A percentile compares a stretch with the other conserved stretches of the same genome.
Evolutionary conservation across 2,113 vertebrate species (phyloP).

Genomic region (Cyprinodon tularosa): DNA sequence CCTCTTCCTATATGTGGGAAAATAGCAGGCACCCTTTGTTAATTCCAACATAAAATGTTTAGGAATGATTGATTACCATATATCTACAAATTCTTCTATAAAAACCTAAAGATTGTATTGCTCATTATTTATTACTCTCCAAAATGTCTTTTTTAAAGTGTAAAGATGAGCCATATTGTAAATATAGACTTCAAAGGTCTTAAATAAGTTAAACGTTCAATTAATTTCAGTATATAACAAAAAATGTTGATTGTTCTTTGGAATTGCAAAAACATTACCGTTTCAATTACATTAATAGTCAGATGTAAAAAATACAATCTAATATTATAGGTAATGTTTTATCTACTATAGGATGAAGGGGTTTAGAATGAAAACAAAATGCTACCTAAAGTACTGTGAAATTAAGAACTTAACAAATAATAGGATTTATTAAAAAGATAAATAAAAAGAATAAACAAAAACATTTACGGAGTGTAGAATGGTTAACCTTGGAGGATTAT

Average conservation of each 20-base stretch:
- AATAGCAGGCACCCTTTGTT: background rate
- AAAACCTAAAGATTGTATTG: background rate
- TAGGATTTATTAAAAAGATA: background rate
- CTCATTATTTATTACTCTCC: background rate
- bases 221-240: background rate
- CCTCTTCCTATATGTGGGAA: no score
- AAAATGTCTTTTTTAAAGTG: background rate
- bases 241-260: background rate
- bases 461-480: background rate
- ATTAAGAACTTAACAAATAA: background rate
- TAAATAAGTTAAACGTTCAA: background rate
- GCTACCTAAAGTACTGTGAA: background rate
- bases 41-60: background rate
- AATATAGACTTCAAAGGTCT: background rate
- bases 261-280: background rate
- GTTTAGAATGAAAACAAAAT: background rate
- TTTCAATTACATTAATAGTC: background rate
- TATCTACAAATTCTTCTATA: background rate
- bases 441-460: background rate
- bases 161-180: background rate
- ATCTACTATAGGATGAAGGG: background rate
- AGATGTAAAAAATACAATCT: background rate
- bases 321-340: background rate
- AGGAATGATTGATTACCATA: background rate
- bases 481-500: conserved; percentile 31